Conservation (phyloP, 2,113 vertebrate species). For the Ailuropoda melanoleuca region DNA sequence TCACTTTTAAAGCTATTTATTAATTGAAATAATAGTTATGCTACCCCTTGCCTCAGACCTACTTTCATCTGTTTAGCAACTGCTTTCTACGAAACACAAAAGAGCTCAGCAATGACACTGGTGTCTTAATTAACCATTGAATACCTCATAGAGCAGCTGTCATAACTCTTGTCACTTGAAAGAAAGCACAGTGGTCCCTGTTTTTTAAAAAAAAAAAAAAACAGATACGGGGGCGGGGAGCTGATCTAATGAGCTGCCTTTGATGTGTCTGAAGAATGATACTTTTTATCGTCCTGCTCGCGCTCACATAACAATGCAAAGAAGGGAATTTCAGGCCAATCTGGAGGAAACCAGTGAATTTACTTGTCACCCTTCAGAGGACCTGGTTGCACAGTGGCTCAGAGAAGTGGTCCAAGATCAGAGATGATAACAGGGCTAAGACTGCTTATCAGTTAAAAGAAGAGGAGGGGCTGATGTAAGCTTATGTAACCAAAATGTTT, state of each 20-base stretch:
- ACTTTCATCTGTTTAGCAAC: constrained; percentile 79
- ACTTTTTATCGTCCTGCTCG: constrained; percentile 3
- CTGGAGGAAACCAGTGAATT: not conserved
- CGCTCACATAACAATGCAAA: not conserved
- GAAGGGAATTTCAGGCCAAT: not conserved
- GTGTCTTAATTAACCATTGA: constrained; percentile 78
- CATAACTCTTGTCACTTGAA: constrained; percentile 71
- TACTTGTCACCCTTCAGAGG: not conserved
- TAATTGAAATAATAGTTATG: constrained; percentile 79
- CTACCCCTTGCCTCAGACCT: constrained; percentile 68
- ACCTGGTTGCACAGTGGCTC: not conserved
- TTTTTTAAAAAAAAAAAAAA: not conserved
- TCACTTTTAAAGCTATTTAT: constrained; percentile 77
- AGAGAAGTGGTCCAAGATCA: constrained; percentile 41
- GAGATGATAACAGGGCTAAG: not conserved
- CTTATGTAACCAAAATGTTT: not conserved
- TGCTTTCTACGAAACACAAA: constrained; percentile 72
- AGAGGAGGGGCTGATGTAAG: not conserved
- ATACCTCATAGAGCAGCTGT: constrained; percentile 69
- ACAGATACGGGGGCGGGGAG: not conserved
- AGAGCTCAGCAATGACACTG: constrained; percentile 60
- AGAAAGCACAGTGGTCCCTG: constrained; percentile 68
- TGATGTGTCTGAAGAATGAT: constrained; percentile 42
- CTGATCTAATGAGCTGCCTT: constrained; percentile 65
- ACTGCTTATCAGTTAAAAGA: not conserved